phyloP scores from a whole-genome alignment of 2,113 vertebrate genomes.

The Triplophysa siluroides region DNA sequence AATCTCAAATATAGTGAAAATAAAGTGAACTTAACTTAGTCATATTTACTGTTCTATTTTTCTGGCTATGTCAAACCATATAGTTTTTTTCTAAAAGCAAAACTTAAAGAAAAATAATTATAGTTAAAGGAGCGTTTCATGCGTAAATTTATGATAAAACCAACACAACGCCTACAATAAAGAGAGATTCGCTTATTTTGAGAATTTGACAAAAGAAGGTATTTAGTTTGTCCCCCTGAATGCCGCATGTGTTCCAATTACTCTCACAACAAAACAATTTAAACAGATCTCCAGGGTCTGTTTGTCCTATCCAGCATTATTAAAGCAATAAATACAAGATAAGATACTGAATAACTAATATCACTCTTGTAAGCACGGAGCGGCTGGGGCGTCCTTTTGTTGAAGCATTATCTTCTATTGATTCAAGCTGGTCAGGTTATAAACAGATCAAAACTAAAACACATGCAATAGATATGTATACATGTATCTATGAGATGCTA shows the following conservation, averaged over 20 bases:
- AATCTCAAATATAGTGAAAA: too few species aligned
- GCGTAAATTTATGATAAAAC: background rate
- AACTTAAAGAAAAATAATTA: too few species aligned
- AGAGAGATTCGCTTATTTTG: constrained; percentile 5
- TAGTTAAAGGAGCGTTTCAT: too few species aligned
- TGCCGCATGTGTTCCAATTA: background rate
- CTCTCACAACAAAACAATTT: background rate
- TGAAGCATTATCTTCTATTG: too few species aligned
- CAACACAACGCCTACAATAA: background rate
- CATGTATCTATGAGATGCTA: too few species aligned
- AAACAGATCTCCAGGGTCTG: background rate
- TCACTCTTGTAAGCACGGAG: background rate
- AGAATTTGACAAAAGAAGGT: constrained; percentile 1
- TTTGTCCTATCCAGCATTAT: constrained; percentile 11
- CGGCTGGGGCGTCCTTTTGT: background rate
- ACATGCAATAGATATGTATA: too few species aligned
- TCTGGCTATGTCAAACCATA: too few species aligned
- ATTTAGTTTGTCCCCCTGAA: constrained; percentile 11
- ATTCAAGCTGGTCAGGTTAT: background rate
- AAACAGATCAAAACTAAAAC: too few species aligned
- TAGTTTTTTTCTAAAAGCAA: too few species aligned
- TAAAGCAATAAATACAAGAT: constrained; percentile 27
- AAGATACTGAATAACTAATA: constrained; percentile 18
- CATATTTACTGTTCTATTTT: too few species aligned
- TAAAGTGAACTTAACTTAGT: too few species aligned